Evolutionary conservation across 2,797 vertebrate genomes (phyloP).

Genomic region (Coreius guichenoti): DNA sequence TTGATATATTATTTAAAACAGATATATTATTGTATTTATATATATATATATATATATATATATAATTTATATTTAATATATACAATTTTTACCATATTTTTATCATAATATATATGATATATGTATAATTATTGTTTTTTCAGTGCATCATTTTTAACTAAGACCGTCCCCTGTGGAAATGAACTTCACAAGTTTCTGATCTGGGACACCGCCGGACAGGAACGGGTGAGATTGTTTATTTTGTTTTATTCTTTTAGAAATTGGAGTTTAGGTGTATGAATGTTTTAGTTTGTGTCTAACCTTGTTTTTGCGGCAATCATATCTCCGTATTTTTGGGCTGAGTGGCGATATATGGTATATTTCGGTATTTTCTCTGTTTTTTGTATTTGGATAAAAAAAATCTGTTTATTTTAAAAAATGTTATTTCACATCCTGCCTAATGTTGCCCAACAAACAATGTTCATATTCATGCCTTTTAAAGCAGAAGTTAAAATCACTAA

Average conservation of each 20-base stretch:
- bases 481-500: too few species aligned
- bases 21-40: background rate
- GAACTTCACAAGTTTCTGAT: slow-evolving; percentile 99
- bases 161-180: slow-evolving; percentile 94
- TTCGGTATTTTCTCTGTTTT: too few species aligned
- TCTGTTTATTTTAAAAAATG: too few species aligned
- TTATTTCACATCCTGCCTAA: too few species aligned
- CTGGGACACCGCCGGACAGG: slow-evolving; percentile 98
- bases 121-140: slow-evolving; percentile 40
- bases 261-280: background rate
- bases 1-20: background rate
- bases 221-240: slow-evolving; percentile 83
- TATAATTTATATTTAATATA: background rate
- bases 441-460: too few species aligned
- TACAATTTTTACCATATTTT: background rate
- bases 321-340: too few species aligned
- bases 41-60: background rate
- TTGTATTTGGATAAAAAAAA: too few species aligned
- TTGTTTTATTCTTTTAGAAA: background rate
- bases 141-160: slow-evolving; percentile 98
- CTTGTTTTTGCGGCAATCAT: background rate
- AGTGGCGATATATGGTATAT: too few species aligned
- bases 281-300: background rate
- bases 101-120: too few species aligned
- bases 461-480: too few species aligned